Conservation (phyloP, 2,113 vertebrate genomes). For the Neoarius graeffei region DNA sequence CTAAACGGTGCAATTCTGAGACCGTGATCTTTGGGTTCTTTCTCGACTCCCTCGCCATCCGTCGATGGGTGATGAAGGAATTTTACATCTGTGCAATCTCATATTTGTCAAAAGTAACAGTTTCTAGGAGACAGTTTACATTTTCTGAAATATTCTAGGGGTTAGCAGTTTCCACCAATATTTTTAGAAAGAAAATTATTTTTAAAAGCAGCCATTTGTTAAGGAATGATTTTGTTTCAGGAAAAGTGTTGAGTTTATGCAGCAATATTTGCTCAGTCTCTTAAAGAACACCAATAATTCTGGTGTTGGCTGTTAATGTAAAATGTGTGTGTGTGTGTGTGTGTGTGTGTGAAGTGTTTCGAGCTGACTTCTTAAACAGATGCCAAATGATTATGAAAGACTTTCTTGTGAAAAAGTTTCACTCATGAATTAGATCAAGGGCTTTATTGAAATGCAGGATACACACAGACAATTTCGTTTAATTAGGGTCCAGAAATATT, state of each 20-base stretch:
- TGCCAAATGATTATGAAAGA: neutral
- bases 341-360: neutral
- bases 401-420: neutral
- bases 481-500: slow-evolving; percentile 31
- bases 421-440: neutral
- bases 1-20: too few species aligned
- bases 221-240: neutral
- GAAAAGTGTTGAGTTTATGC: neutral
- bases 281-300: neutral
- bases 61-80: neutral
- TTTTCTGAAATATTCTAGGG: neutral
- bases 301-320: neutral
- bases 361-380: neutral
- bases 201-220: neutral
- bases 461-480: neutral
- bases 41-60: too few species aligned
- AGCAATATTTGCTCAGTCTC: neutral
- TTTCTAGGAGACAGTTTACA: neutral
- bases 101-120: neutral
- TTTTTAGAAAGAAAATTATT: too few species aligned
- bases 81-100: neutral
- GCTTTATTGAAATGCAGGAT: slow-evolving; percentile 32
- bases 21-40: too few species aligned
- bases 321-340: neutral
- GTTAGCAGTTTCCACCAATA: neutral